Evolutionary conservation across 2,113 vertebrate species (phyloP).

Genomic region (Pandion haliaetus): DNA sequence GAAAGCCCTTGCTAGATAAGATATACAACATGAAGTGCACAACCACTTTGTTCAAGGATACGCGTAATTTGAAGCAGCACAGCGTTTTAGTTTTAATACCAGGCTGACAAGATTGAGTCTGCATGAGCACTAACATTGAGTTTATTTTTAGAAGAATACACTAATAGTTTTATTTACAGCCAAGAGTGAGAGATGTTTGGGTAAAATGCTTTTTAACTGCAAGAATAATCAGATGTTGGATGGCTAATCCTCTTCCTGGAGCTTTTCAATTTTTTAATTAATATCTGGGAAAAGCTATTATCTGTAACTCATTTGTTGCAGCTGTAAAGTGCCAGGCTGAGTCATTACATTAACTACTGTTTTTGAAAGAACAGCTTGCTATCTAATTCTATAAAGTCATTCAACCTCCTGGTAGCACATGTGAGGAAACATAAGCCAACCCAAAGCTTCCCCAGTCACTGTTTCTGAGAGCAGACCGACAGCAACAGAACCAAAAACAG

Average conservation of each 20-base stretch:
- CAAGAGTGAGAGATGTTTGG: background rate
- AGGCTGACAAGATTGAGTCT: background rate
- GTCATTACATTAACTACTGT: background rate
- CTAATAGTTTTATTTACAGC: background rate
- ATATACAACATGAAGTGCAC: background rate
- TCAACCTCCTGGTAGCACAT: background rate
- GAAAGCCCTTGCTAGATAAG: background rate
- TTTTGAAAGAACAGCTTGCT: background rate
- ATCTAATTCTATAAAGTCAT: background rate
- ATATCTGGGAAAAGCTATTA: background rate
- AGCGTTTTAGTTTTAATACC: background rate
- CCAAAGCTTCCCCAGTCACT: background rate
- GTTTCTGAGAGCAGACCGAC: background rate
- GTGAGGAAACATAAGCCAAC: background rate
- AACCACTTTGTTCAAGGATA: background rate
- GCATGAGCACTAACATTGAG: background rate
- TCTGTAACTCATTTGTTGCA: background rate
- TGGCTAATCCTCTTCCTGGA: background rate
- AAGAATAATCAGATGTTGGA: background rate
- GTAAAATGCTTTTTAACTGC: background rate
- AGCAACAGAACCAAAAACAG: background rate
- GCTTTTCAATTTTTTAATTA: background rate
- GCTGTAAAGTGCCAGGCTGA: background rate
- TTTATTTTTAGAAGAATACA: background rate
- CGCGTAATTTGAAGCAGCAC: background rate